phyloP scores from a whole-genome alignment of 2,113 vertebrate genomes.

The Tupaia chinensis region DNA sequence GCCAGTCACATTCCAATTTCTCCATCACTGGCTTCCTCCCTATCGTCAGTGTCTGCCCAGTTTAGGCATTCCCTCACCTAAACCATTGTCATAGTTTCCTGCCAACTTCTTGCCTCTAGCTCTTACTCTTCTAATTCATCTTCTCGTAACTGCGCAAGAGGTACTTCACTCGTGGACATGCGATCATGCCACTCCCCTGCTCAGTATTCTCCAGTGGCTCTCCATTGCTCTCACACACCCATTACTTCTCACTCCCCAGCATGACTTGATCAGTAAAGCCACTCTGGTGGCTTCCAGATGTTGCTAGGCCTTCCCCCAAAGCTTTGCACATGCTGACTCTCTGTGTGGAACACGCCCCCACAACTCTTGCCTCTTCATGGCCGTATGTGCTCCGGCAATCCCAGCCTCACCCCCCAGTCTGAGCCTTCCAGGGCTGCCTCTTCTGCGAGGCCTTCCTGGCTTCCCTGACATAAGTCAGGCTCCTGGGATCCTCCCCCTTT shows the following conservation, averaged over 20 bases:
- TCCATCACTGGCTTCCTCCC: background rate
- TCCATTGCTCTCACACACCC: background rate
- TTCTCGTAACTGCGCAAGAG: background rate
- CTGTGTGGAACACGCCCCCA: background rate
- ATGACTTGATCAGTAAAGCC: background rate
- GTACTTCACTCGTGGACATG: background rate
- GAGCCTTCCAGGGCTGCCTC: background rate
- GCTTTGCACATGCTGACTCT: background rate
- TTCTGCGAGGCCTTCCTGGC: background rate
- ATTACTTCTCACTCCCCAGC: background rate
- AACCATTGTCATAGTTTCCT: background rate
- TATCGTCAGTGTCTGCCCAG: background rate
- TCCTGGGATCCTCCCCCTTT: background rate
- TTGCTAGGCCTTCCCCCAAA: background rate
- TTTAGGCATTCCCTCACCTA: background rate
- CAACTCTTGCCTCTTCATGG: background rate
- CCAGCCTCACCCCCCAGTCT: no score
- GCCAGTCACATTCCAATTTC: background rate
- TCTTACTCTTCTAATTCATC: background rate
- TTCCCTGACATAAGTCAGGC: background rate
- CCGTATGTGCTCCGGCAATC: no score
- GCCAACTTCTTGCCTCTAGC: background rate
- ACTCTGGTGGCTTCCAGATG: background rate
- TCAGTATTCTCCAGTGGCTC: background rate
- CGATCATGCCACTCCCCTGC: background rate